These are phyloP conservation scores for Zonotrichia leucophrys DNA, from an alignment of 2,113 vertebrate genomes.

Conservation along the genomic window DNA sequence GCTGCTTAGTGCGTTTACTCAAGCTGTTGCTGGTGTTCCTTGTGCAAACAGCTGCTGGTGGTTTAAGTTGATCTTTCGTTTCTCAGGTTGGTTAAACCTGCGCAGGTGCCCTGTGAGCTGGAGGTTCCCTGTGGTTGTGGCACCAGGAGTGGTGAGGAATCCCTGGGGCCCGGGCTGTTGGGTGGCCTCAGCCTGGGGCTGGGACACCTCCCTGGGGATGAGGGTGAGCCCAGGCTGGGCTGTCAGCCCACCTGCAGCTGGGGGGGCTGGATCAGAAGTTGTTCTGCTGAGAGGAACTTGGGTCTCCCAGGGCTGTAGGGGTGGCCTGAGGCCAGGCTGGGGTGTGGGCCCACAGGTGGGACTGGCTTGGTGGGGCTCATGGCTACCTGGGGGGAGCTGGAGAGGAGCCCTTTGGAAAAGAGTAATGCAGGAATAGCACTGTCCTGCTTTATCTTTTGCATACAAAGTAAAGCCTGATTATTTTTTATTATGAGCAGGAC, in stretches of 20 bases:
- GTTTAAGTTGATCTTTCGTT: not conserved
- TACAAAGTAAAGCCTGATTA: not conserved
- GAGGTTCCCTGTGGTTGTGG: not conserved
- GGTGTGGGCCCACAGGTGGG: rapidly evolving
- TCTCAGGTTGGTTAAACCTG: not conserved
- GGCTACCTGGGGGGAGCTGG: not conserved
- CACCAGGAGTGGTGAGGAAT: not conserved
- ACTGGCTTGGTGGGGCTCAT: rapidly evolving
- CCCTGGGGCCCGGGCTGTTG: not conserved
- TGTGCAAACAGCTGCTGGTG: not conserved
- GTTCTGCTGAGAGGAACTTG: rapidly evolving
- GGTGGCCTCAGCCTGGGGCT: not conserved
- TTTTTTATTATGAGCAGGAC: not conserved
- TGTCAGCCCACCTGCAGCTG: rapidly evolving
- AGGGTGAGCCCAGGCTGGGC: not conserved
- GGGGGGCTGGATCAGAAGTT: not conserved
- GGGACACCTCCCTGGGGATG: not conserved
- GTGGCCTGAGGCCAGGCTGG: not conserved
- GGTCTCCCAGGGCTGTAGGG: not conserved
- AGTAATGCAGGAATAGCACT: not conserved
- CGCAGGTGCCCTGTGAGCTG: not conserved
- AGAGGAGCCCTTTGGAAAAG: rapidly evolving
- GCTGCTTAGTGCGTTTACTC: not conserved
- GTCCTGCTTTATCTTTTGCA: not conserved
- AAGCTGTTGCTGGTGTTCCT: not conserved